Evolutionary conservation across 2,888 invertebrate genomes (phyloP), one percentile per base, ranked within the genome.

Genomic region (Drosophila barbarae): DNA sequence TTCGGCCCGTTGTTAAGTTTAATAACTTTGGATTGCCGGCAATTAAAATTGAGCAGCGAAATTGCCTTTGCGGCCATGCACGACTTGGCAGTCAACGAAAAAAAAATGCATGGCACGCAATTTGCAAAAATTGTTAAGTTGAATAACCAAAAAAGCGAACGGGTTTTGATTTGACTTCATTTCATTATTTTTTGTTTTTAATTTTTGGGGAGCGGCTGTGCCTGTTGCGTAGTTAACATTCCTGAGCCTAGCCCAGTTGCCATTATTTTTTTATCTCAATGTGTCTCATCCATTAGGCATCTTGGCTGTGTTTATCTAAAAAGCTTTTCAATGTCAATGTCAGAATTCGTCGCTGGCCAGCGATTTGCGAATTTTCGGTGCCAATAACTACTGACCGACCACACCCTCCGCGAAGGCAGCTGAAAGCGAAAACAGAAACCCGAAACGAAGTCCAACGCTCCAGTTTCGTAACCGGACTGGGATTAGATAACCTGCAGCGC

Each of bases 271-370:
- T 35, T 41, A 23, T 34, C n/a, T n/a, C n/a, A n/a, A n/a, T 34
- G 10, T 34, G 6, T 69, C 64, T 68, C 47, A 58, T 61, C 59
- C 61, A 66, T 77, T 70, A 67, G 61, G 63, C 70, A 54, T 63
- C 46, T 36, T 52, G 8, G 15, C 32, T 9, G 35, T 35, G 35
- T 21, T 55, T 46, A 36, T 28, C 52, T 52, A 56, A 63, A 66
- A 63, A 50, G 53, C 54, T 49, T 74, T 77, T 84, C 85, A 83
- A 83, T 83, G 82, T 84, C 82, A 83, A 85, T 83, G 82, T 79
- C 85, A 81, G 60, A 73, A 69, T 44, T 57, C 36, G 54, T 47
- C 38, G 23, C n/a, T 53, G 41, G 55, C 39, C 42, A 28, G 35
- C 35, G 13, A 52, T 47, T 64, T 30, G 47, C 52, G 41, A 38